Evolutionary conservation across 2,888 invertebrate species (phyloP).

Genomic region (Plusia festucae): DNA sequence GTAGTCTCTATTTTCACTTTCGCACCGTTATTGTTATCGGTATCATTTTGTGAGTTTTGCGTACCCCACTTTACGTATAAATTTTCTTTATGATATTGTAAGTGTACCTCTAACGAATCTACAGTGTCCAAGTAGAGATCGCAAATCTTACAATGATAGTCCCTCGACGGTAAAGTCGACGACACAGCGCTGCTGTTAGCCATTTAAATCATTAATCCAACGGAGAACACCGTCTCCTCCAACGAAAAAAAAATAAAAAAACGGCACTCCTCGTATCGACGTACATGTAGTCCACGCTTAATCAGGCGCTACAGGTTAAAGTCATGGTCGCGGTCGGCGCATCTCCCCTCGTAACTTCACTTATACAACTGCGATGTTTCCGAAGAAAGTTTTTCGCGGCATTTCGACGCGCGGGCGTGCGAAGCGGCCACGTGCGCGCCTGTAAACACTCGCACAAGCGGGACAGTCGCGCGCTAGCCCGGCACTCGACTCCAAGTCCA

Average conservation of each 20-base stretch:
- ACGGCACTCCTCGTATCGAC: constrained; percentile 79
- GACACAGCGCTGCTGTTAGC: constrained; percentile 88
- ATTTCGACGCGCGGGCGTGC: constrained; percentile 81
- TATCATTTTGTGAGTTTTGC: constrained; percentile 88
- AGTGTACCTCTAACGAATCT: constrained; percentile 94
- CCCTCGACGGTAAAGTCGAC: constrained; percentile 89
- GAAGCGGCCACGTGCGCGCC: constrained; percentile 83
- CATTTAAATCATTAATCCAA: constrained; percentile 87
- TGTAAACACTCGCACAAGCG: constrained; percentile 78
- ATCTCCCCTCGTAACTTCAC: constrained; percentile 71
- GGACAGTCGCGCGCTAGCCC: constrained; percentile 34
- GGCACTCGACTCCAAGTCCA: constrained; percentile 38
- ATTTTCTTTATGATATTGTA: constrained; percentile 94
- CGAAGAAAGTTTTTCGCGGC: constrained; percentile 88
- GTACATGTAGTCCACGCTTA: constrained; percentile 82
- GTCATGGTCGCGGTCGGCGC: constrained; percentile 77
- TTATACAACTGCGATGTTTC: constrained; percentile 81
- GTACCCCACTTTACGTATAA: constrained; percentile 93
- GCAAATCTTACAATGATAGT: constrained; percentile 93
- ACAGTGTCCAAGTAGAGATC: constrained; percentile 93
- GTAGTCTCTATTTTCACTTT: constrained; percentile 90
- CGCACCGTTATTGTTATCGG: constrained; percentile 91
- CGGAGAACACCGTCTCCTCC: constrained; percentile 86
- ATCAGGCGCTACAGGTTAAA: constrained; percentile 83
- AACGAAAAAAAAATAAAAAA: constrained; percentile 88